These are phyloP conservation scores for Platalea minor DNA, from an alignment of 2,797 vertebrate species.

Conservation along the genomic window DNA sequence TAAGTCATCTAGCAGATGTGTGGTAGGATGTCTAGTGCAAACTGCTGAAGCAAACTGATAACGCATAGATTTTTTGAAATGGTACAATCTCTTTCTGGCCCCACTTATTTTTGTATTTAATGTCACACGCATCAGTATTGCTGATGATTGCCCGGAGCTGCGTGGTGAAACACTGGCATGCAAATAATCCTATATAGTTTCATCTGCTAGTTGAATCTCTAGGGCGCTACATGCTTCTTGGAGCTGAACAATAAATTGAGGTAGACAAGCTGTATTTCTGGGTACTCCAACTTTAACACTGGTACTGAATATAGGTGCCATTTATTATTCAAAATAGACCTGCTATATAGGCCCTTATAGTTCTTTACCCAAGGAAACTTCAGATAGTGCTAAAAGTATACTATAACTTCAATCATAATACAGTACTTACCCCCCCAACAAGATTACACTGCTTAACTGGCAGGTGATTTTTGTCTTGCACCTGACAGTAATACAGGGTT, in stretches of 20 bases:
- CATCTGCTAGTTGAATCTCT: background rate
- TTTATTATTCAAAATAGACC: background rate
- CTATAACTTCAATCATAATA: background rate
- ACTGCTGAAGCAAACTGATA: background rate
- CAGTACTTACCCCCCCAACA: background rate
- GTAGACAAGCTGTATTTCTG: background rate
- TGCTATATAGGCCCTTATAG: background rate
- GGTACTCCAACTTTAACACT: background rate
- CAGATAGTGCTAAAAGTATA: background rate
- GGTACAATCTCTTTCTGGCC: background rate
- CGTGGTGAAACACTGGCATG: background rate
- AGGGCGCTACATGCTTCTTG: background rate
- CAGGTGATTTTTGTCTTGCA: background rate
- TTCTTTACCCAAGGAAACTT: background rate
- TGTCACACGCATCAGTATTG: background rate
- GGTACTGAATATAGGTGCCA: background rate
- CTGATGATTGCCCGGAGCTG: background rate
- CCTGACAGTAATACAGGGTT: background rate
- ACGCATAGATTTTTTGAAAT: background rate
- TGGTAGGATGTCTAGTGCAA: background rate
- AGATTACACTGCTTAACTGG: background rate
- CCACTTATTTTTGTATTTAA: background rate
- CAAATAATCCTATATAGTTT: background rate
- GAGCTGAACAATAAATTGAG: background rate
- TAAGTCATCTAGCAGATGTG: background rate